Evolutionary conservation across 2,888 invertebrate species (phyloP), one percentile per base, ranked within the genome.

Genomic region (Dilophus febrilis): DNA sequence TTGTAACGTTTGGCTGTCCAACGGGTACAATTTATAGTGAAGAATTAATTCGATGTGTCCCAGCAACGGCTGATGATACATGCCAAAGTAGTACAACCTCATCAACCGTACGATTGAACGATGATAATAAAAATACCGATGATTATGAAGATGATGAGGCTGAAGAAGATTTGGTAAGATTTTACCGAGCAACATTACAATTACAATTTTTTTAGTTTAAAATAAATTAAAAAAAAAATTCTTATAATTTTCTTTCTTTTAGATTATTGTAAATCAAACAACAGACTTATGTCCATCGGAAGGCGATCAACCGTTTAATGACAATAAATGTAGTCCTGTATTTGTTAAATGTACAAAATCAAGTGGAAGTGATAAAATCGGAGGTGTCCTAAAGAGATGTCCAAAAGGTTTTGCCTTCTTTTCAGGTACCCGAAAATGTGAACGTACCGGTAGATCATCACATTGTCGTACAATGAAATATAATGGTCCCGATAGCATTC

Each of bases 11-110:
- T 48, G 74, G 74, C 47, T 87, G 86, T 58, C 83, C 84, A 11
- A 74, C 77, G 47, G 74, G 74, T 42, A 82, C 81, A 0, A 71
- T 83, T 38, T 87, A 75, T 50, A 80, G 84, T 51, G 77, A 84
- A 52, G 64, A 65, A 43, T 70, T 74, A 52, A 70, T 74, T 38
- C 75, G 83, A 51, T 87, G 86, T 56, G 65, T 79, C 34, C 70
- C 74, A 33, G 74, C 75, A 52, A 61, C 65, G 35, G 67, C 72
- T 50, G 68, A 71, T 32, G 62, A 63, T 14, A 37, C 35, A 11
- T 45, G 41, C 17, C 30, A 18, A 16, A 40, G 37, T 53, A 72
- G 27, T 62, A 68, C 43, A 57, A 61, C 18, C 58, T 65, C 46
- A 7, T 11, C n/a, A n/a, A n/a, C 31, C 26, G 30, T 18, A 13